A percentile compares a stretch with the other conserved stretches of the same genome.
Evolutionary conservation across 2,113 vertebrate genomes (phyloP).

Genomic region (Irena cyanogastra): DNA sequence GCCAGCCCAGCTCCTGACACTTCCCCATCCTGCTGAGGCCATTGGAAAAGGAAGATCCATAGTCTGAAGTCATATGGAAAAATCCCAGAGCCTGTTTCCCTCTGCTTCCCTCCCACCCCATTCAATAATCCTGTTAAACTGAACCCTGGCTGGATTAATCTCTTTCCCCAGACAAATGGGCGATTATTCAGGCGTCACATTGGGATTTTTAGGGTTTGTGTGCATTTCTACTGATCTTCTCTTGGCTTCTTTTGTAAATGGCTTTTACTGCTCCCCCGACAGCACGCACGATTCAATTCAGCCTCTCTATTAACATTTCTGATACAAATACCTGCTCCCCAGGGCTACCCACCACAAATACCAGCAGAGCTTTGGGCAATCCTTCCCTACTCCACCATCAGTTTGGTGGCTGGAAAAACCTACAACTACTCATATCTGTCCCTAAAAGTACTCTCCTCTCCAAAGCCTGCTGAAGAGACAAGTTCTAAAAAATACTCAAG

Average conservation of each 20-base stretch:
- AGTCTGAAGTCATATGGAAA: background rate
- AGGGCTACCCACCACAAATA: constrained; percentile 17
- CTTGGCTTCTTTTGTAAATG: constrained; percentile 54
- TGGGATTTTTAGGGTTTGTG: constrained; percentile 65
- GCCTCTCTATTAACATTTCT: constrained; percentile 36
- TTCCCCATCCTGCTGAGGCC: background rate
- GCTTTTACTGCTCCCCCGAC: constrained; percentile 50
- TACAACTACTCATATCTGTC: background rate
- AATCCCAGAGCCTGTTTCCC: background rate
- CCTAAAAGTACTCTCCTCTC: background rate
- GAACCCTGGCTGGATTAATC: constrained; percentile 55
- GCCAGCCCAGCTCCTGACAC: background rate
- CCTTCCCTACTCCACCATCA: background rate
- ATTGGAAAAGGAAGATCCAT: background rate
- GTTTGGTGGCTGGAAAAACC: background rate
- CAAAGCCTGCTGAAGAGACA: background rate
- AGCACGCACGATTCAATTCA: background rate
- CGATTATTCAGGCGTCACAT: constrained; percentile 47
- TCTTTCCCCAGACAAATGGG: constrained; percentile 54
- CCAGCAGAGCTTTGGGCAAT: background rate
- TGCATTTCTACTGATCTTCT: constrained; percentile 42
- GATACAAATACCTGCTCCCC: constrained; percentile 58
- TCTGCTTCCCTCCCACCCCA: background rate
- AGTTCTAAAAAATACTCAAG: background rate
- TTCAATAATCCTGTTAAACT: constrained; percentile 60